Evolutionary conservation across 2,888 invertebrate species (phyloP), one percentile per base, ranked within the genome.

Genomic region (Nycteola revayana): DNA sequence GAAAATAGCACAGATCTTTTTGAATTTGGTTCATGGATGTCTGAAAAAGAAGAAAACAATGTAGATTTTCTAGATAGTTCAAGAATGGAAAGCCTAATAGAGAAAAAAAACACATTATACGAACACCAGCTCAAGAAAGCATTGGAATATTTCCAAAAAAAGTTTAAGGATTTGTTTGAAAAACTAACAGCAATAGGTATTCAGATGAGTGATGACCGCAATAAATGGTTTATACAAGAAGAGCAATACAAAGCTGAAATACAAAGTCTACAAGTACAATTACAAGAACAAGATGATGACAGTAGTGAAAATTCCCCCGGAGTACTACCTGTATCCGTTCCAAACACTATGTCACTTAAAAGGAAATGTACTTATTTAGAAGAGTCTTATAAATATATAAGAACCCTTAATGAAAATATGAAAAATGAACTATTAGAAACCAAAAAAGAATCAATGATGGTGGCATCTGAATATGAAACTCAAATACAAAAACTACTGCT

Each of bases 341-440:
- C 68, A 0, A 69, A 65, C 28, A 14, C 54, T 4, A 43, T 38
- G 18, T 54, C 48, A 26, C 60, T 87, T 32, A 75, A 85, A 66
- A 78, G 83, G 52, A 88, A 90, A 63, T 76, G 87, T 51, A 57
- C 53, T 9, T 88, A 80, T 61, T 63, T 89, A 45, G 83, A 87
- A 60, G 81, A 86, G 25, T 71, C 75, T 1, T 86, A 86, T 32
- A 86, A 73, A 62, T 67, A 77, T 37, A 73, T 81, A 21, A 81
- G 88, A 72, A 83, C 90, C 1, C 63, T 82, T 22, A 89, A 90
- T 54, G 80, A 91, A 40, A 88, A 91, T 45, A 75, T 90, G 17
- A 88, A 85, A 54, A 87, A 87, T 65, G 85, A 90, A 70, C 71
- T 86, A 53, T 57, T 86, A 52, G 75, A 87, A 63, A 71, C 61